Conservation (phyloP, 2,888 invertebrate species). For the Pseudanteris insignis region DNA sequence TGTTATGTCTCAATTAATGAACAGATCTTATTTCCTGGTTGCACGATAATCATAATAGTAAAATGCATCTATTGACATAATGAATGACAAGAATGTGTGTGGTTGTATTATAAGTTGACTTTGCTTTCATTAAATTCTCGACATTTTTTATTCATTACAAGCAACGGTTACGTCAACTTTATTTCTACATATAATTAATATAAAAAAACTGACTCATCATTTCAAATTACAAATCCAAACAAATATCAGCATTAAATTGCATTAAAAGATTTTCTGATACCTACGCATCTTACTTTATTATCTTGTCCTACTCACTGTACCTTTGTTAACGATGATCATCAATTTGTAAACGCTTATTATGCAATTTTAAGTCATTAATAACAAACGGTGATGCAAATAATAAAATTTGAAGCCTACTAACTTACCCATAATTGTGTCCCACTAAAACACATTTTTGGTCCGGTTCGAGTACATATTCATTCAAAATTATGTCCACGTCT, state of each 20-base stretch:
- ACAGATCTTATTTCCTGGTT: conserved; percentile 24
- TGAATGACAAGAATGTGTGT: conserved; percentile 29
- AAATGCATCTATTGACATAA: conserved; percentile 29
- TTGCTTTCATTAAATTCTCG: conserved; percentile 8
- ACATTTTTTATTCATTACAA: conserved; percentile 7
- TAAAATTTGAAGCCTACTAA: too few relatives aligned
- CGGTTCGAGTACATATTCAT: conserved; percentile 70
- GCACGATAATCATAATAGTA: conserved; percentile 29
- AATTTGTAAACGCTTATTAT: conserved; percentile 4
- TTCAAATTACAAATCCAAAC: too few relatives aligned
- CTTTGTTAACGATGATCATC: conserved; percentile 9
- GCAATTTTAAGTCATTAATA: too few relatives aligned
- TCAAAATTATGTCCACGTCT: conserved; percentile 71
- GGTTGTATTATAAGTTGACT: conserved; percentile 29
- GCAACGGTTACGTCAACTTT: conserved; percentile 1
- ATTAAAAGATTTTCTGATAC: background rate
- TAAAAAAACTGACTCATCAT: too few relatives aligned
- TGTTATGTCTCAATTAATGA: conserved; percentile 29
- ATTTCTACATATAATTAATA: too few relatives aligned
- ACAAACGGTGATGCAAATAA: too few relatives aligned
- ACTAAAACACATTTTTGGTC: conserved; percentile 71
- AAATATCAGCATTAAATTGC: too few relatives aligned
- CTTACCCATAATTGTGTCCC: conserved; percentile 77
- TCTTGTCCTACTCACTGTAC: conserved; percentile 23
- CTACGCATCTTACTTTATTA: conserved; percentile 10